Evolutionary conservation across 2,113 vertebrate species (phyloP), one percentile per base, ranked within the genome.

Genomic region (Heteronetta atricapilla): DNA sequence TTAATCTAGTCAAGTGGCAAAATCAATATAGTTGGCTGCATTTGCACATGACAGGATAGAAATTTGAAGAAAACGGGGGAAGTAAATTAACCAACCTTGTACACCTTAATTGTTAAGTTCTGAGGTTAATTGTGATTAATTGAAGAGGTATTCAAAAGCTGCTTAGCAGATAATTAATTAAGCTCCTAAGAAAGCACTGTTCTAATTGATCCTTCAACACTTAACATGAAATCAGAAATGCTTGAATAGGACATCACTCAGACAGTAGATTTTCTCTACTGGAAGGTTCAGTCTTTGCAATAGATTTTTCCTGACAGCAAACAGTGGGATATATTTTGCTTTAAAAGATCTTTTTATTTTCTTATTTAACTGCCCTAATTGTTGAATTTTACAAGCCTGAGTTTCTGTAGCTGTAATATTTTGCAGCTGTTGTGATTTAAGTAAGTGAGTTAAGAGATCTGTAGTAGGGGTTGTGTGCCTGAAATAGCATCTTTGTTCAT

Each of bases 121-220:
- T 93, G 89, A 90, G 74, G 83, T 81, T 78, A 81, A 22, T 7
- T 89, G 83, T 90, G 90, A 92, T 92, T 94, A 88, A 94, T 13
- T 72, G 83, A 75, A 90, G 48, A 79, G 73, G 36, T 86, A 94
- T 88, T 59, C 80, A 86, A 88, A 92, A 92, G 83, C 80, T 88
- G 63, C 48, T 95, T 60, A 95, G 76, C 73, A 92, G 68, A 70
- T 42, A 88, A 90, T 93, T 96, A 94, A 91, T 92, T 86, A 92
- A 90, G 73, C 42, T 81, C 29, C 86, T 92, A 52, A 1, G 6
- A 94, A 95, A 90, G 64, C 76, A 81, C 76, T 90, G 86, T 81
- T 19, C 77, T 92, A 90, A 86, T 56, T 93, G 76, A 94, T 78
- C 20, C 56, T 81, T 25, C 73, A 88, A 56, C 22, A 63, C 55